Base-by-base conservation (phyloP, 2,888 invertebrate genomes). In the Chirona hameri region DNA sequence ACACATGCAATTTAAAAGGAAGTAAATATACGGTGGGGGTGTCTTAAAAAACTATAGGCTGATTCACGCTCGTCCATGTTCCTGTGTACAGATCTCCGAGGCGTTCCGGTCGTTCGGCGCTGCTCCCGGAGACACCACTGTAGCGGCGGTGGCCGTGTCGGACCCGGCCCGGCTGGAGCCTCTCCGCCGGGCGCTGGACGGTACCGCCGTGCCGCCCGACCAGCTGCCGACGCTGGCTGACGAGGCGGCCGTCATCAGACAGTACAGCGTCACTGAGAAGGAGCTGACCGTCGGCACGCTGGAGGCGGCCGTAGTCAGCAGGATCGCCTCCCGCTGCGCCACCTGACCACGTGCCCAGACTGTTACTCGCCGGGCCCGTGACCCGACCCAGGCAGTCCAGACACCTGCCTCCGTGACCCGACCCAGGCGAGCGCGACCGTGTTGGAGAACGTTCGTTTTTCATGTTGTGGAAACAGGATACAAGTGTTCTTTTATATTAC, bases 201-300 rank as follows among this genome's bases (percentile, higher is more conserved):
- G 31, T 15, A 31, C 72, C 0, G 31, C 72, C 0, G 72, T 31
- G 31, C 72, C 29, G 29, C 24, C 72, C 39, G 31, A n/a, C 21
- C 27, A 39, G 39, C 76, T 76, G 76, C 7, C 31, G 5, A 3
- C 10, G 76, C 76, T 76, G 14, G 31, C 5, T 29, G 76, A 76
- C 76, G 12, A 12, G 39, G 39, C 31, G 18, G 76, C 76, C 39
- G 39, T 39, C 9, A 29, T 9, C 39, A 39, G 39, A 48, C 76
- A 31, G 76, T 76, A 76, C 76, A 12, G 12, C 27, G 39, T 76
- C 39, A 39, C 76, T 0, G 76, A 31, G 15, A 4, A 39, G 3
- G 76, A 76, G 76, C 76, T 76, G 76, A 9, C 76, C 39, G 76
- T 76, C 76, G 76, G 76, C 76, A 15, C 76, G 7, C 76, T 76